phyloP scores from a whole-genome alignment of 2,888 invertebrate genomes.

The Brachynemurus nebulosus region DNA sequence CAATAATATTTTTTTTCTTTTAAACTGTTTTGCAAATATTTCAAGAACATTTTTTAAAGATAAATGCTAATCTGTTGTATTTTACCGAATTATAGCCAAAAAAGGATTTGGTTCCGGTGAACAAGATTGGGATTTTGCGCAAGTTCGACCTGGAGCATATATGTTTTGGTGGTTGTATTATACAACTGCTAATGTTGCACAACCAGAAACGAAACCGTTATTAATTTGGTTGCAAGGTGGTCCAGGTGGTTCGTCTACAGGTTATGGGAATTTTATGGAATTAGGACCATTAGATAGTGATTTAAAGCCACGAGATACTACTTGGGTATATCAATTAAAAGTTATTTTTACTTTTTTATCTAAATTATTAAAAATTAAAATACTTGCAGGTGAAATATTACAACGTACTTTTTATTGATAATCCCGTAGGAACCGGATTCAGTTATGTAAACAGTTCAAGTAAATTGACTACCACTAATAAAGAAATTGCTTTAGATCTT shows the following conservation, averaged over 20 bases:
- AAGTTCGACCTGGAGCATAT: slow-evolving; percentile 33
- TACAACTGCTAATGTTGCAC: slow-evolving; percentile 39
- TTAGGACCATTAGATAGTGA: slow-evolving; percentile 40
- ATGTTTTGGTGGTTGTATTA: slow-evolving; percentile 57
- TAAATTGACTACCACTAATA: slow-evolving; percentile 40
- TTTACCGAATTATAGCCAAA: slow-evolving; percentile 9
- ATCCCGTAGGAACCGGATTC: slow-evolving; percentile 80
- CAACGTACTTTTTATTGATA: slow-evolving; percentile 78
- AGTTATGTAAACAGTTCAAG: slow-evolving; percentile 53
- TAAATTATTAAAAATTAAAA: slow-evolving; percentile 6
- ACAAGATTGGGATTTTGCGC: slow-evolving; percentile 36
- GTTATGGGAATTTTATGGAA: slow-evolving; percentile 44
- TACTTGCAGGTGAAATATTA: slow-evolving; percentile 48
- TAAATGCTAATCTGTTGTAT: not conserved
- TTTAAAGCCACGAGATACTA: slow-evolving; percentile 34
- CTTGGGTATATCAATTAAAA: slow-evolving; percentile 36
- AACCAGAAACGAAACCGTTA: slow-evolving; percentile 53
- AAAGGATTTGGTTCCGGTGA: slow-evolving; percentile 23
- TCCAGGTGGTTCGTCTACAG: slow-evolving; percentile 44
- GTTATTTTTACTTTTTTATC: not conserved
- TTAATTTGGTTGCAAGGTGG: slow-evolving; percentile 87
- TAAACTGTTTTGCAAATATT: not conserved
- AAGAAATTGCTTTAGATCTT: slow-evolving; percentile 60
- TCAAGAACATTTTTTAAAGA: not conserved
- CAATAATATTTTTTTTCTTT: not conserved